Base-by-base conservation (phyloP, 2,888 invertebrate species). In the Eristalis tenax region DNA sequence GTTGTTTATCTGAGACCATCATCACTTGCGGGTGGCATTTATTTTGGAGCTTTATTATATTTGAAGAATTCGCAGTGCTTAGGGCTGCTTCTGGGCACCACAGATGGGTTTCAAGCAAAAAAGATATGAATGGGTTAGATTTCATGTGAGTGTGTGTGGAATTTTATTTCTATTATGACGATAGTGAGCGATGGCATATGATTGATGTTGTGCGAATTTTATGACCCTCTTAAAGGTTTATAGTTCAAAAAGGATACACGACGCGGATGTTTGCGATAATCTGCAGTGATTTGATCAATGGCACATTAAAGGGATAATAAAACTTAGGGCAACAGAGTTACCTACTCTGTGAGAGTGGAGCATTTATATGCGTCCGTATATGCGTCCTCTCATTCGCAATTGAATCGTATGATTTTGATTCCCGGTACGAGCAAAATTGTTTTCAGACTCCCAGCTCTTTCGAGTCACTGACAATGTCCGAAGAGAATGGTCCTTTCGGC, bases 1-100 rank as follows among this genome's bases (percentile, higher is more conserved):
- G 56, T 65, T 61, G 74, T 66, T 76, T 84, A 75, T 84, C 66
- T 77, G 38, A 23, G 56, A 68, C 74, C 57, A 61, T 75, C 69
- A 66, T 71, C 84, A 66, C 57, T 80, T 85, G 68, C 84, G 56
- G 65, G 70, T 79, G 79, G 74, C 69, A 50, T 74, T 64, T 79
- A 40, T 74, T 50, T 63, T 23, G 59, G 61, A 66, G n/a, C 78
- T 73, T 83, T 73, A 68, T 78, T 74, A 57, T 73, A 74, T 38
- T 50, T 50, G 50, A 50, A 50, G 50, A 50, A 18, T 50, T n/a
- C 50, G 18, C 2, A 50, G 43, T 18, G 50, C 50, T 18, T 8
- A 18, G 18, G 50, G 8, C 32, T 32, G 4, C 32, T 32, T 2
- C 5, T 5, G 5, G 6, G 18, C 18, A 18, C 5, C 18, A 8